Percentiles rank a stretch among this genome's conserved stretches.
phyloP scores from a whole-genome alignment of 2,797 vertebrate genomes.

The Pangasius krempfi region DNA sequence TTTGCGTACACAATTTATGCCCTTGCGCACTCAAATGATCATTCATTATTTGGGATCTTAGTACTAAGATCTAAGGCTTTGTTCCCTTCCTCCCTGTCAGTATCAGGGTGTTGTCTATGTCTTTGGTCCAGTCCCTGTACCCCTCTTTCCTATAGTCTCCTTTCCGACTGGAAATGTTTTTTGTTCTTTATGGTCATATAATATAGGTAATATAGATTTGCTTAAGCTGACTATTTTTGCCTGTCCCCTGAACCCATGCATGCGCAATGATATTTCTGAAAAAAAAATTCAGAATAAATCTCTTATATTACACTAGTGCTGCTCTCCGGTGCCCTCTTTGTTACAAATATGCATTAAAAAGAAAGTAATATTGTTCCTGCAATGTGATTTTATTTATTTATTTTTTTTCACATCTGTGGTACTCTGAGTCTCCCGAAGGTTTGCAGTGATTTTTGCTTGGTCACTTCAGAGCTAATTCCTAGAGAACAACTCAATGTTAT shows the following conservation, averaged over 20 bases:
- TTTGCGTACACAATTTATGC: neutral
- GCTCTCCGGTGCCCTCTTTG: neutral
- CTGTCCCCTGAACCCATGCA: neutral
- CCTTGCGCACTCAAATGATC: neutral
- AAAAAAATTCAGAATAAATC: neutral
- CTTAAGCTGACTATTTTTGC: neutral
- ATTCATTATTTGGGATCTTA: neutral
- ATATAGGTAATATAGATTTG: neutral
- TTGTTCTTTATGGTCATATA: neutral
- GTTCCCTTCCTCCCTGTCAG: neutral
- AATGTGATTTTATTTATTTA: neutral
- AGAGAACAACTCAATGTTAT: neutral
- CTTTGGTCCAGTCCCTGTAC: neutral
- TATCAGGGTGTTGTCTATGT: neutral
- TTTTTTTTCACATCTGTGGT: neutral
- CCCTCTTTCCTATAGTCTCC: neutral
- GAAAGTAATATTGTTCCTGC: neutral
- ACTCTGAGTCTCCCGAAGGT: neutral
- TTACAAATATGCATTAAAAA: neutral
- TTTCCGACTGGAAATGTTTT: neutral
- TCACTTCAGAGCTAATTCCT: neutral
- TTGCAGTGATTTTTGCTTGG: neutral
- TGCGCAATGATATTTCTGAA: neutral
- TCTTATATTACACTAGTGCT: neutral
- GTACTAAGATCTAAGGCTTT: neutral